These are phyloP conservation scores for Lathamus discolor DNA, from an alignment of 2,113 vertebrate species.

Conservation along the genomic window DNA sequence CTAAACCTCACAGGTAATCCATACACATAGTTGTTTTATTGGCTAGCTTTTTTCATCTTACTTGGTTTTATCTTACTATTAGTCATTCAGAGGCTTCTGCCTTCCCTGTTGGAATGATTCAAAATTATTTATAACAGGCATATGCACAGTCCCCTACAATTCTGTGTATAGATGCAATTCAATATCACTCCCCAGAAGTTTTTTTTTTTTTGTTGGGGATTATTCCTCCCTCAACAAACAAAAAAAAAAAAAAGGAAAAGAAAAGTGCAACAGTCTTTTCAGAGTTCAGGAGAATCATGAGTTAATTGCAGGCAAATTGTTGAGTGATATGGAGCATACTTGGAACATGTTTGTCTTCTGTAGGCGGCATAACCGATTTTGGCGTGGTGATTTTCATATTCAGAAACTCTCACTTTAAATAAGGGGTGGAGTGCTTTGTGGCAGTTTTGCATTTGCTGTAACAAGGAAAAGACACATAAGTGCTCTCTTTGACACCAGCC, in stretches of 20 bases:
- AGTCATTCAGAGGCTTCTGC: not conserved
- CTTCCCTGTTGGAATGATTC: not conserved
- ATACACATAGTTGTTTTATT: not conserved
- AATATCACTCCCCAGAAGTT: not conserved
- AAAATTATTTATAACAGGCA: not conserved
- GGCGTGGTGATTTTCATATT: not conserved
- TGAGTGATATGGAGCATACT: not conserved
- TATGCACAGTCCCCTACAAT: not conserved
- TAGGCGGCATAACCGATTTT: not conserved
- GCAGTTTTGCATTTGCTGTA: not conserved
- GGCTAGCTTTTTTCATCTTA: not conserved
- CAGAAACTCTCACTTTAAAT: conserved; percentile 8
- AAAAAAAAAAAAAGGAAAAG: not conserved
- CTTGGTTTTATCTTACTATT: not conserved
- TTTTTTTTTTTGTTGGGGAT: not conserved
- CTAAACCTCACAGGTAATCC: not conserved
- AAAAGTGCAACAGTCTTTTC: not conserved
- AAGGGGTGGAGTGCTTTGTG: not conserved
- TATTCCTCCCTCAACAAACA: not conserved
- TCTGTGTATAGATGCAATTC: not conserved
- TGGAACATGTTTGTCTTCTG: not conserved
- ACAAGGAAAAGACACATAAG: not conserved
- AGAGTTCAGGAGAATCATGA: not conserved
- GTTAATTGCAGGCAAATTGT: not conserved
- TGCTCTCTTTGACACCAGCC: not conserved